Conservation (phyloP, 37 sponge, comb jelly and placozoan genomes). For the Theonella swinhoei region DNA sequence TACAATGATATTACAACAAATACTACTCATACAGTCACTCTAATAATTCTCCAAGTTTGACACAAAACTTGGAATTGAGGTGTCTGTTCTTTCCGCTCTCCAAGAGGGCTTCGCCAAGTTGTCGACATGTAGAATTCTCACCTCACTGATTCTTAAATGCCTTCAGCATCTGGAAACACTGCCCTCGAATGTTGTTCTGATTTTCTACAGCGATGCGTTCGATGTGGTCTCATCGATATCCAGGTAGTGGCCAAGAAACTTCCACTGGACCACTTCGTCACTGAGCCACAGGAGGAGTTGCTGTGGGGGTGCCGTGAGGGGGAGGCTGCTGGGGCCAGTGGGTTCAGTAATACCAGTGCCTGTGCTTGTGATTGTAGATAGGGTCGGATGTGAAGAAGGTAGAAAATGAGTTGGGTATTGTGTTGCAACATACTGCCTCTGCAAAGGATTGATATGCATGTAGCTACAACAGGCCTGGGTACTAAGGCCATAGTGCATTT, state of each 20-base stretch:
- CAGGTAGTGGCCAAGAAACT: slow-evolving; percentile 50
- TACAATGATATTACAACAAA: no score
- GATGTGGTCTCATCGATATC: slow-evolving; percentile 23
- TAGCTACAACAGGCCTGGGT: no score
- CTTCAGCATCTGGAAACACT: slow-evolving; percentile 51
- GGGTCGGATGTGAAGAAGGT: neutral
- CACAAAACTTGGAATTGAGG: slow-evolving; percentile 15
- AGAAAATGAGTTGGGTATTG: no score
- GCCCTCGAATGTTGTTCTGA: slow-evolving; percentile 15
- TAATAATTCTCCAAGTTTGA: neutral
- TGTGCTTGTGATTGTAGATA: neutral
- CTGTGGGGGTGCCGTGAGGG: neutral
- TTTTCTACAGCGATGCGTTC: slow-evolving; percentile 25
- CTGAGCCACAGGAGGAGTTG: slow-evolving; percentile 43
- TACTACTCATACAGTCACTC: no score
- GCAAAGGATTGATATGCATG: no score
- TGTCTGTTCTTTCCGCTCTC: slow-evolving; percentile 31
- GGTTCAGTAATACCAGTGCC: neutral
- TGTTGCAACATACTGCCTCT: neutral
- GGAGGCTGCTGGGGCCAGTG: neutral
- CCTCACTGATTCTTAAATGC: slow-evolving; percentile 3
- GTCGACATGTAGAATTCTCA: neutral
- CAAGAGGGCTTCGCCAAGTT: slow-evolving; percentile 30
- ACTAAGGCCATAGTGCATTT: no score
- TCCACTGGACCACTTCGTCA: slow-evolving; percentile 41